Evolutionary conservation across 2,113 vertebrate genomes (phyloP), one percentile per base, ranked within the genome.

Genomic region (Climacteris rufus): DNA sequence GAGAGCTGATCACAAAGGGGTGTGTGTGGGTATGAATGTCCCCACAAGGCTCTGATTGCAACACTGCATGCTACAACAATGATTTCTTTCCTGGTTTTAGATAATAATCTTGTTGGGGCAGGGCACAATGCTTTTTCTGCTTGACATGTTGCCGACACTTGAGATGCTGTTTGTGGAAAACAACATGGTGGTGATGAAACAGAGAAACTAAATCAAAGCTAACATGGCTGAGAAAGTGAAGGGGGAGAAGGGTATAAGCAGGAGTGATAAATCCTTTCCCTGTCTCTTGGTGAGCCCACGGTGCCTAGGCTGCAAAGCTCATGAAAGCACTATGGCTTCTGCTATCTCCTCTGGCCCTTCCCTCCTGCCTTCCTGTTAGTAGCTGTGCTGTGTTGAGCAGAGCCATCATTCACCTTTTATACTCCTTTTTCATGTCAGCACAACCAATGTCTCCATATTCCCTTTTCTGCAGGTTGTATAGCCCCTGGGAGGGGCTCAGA

Each of bases 291-390:
- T 63, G 33, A 89, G 47, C 10, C 56, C 24, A 15, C 9, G 24
- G 30, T 71, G n/a, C 49, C 70, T 61, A 37, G 24, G 25, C 24
- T 28, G 4, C 21, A 63, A 61, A 87, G 10, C 4, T 8, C 37
- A 80, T 15, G 13, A 71, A 63, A 70, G 15, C 6, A 28, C 14
- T 80, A 45, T 9, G 45, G 20, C 11, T 66, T 50, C 13, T 31
- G 52, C 6, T 33, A 37, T 39, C n/a, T 88, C 18, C 23, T 79
- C 65, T 49, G 44, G 35, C 20, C 1, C 0, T 44, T 87, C 24
- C 25, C 22, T 50, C 0, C 0, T 47, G 21, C 63, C 19, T 50
- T 75, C 19, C 60, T 15, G 15, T 21, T 49, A 33, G 30, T 1
- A 80, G 22, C 42, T 70, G 65, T 79, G 77, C 4, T 2, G 27